Conservation (phyloP, 1,140 invertebrate genomes). For the Littorina saxatilis region DNA sequence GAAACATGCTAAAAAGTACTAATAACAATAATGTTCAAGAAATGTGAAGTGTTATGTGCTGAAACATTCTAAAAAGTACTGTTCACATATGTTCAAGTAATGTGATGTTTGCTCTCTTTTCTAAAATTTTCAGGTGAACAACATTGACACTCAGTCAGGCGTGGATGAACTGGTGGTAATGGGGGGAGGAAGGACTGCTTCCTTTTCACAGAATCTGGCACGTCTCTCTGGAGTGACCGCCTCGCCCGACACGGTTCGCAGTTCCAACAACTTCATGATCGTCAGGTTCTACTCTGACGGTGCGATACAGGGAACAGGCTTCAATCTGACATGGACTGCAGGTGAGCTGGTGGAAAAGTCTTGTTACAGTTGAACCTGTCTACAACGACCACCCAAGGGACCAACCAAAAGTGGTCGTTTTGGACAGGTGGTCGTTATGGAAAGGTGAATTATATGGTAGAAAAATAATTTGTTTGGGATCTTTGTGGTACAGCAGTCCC, state of each 20-base stretch:
- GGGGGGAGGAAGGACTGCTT: conserved; percentile 95
- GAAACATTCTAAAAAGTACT: no score
- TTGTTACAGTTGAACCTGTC: no score
- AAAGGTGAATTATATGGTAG: no score
- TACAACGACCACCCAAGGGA: no score
- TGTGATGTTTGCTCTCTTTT: no score
- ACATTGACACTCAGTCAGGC: conserved; percentile 97
- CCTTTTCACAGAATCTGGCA: conserved; percentile 92
- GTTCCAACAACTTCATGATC: conserved; percentile 98
- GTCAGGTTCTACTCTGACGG: conserved; percentile 96
- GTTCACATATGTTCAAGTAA: neutral
- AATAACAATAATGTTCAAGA: no score
- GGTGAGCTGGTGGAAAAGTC: conserved; percentile 3
- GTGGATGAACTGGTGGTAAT: conserved; percentile 97
- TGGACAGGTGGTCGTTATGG: no score
- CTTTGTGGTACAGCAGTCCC: no score
- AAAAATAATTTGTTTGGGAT: no score
- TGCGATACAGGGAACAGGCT: conserved; percentile 31
- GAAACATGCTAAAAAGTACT: no score
- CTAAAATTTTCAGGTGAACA: conserved; percentile 95
- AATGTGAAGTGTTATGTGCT: no score
- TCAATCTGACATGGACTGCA: conserved; percentile 38
- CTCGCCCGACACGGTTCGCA: conserved; percentile 88
- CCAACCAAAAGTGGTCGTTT: no score
- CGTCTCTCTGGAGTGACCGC: conserved; percentile 91